Base-by-base conservation (phyloP, 2,797 vertebrate genomes). In the Enteromius viviparus region DNA sequence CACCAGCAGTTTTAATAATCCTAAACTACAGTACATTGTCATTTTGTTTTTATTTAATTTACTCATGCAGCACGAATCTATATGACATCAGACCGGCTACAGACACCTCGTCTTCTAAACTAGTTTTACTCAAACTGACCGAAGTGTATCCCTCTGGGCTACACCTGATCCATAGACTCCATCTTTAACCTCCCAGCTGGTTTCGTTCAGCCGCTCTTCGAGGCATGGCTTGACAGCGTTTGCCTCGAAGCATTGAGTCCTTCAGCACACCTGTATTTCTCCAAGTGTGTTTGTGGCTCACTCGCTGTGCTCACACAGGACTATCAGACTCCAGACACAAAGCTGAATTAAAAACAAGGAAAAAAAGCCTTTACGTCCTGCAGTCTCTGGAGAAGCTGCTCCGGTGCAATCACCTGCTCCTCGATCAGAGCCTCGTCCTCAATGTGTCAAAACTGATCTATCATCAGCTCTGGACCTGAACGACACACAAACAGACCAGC, bases 361-460 rank as follows among this genome's bases (percentile, higher is more conserved):
- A 40, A 49, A 72, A 34, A 62, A 66, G 58, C 55, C 3, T 7
- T 14, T 26, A 12, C 3, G 23, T 71, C 10, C 58, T 14, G 14
- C 26, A 26, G 78, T 42, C 66, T 75, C 40, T 23, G 47, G 74
- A 71, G 72, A 85, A 45, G 14, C 29, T 37, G 32, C 12, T 55
- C 37, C 12, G 71, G 51, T 70, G 68, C 17, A 69, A 84, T 70
- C 75, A 60, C 40, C 78, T 34, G 71, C 49, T 29, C 55, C 53
- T 29, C 75, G 72, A 29, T 19, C 84, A 75, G 68, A 45, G 7
- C 42, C 29, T 69, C 5, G 66, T 88, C 72, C 85, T 86, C 79
- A 72, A 77, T 76, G 64, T 84, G 80, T 88, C 87, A 86, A 32
- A 85, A 82, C 80, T 82, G 62, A 84, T 84, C 69, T 6, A 53